Conservation (phyloP, 1,140 invertebrate genomes). For the Tachypleus tridentatus region DNA sequence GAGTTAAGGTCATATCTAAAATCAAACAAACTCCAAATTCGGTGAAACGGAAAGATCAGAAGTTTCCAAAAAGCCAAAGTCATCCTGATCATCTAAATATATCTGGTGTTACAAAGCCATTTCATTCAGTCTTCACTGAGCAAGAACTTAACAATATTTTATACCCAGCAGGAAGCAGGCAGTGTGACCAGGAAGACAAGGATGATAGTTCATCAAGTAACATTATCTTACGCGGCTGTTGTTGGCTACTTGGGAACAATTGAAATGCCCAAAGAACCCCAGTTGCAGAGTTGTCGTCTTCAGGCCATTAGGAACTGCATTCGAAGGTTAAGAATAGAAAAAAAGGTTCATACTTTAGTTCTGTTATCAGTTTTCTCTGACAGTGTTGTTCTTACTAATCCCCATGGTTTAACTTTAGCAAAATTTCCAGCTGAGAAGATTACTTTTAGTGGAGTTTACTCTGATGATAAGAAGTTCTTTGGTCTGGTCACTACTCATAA, state of each 20-base stretch:
- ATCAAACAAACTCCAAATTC: background rate
- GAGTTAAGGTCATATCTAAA: background rate
- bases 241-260: slow-evolving; percentile 91
- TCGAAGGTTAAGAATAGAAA: slow-evolving; percentile 72
- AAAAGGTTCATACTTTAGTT: slow-evolving; percentile 72
- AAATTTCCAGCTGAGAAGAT: slow-evolving; percentile 74
- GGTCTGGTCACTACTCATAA: slow-evolving; percentile 71
- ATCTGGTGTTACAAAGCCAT: slow-evolving; percentile 10
- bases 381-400: slow-evolving; percentile 59
- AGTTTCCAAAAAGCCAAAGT: slow-evolving; percentile 10
- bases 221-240: slow-evolving; percentile 59
- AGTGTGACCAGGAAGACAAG: slow-evolving; percentile 17
- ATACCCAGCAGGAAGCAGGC: slow-evolving; percentile 25
- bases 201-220: slow-evolving; percentile 21
- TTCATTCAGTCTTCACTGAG: slow-evolving; percentile 26
- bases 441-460: slow-evolving; percentile 76
- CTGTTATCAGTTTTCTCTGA: slow-evolving; percentile 69
- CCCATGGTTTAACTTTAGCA: slow-evolving; percentile 46
- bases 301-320: slow-evolving; percentile 65
- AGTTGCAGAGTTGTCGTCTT: slow-evolving; percentile 46
- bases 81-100: slow-evolving; percentile 16
- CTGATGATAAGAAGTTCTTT: slow-evolving; percentile 72
- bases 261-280: slow-evolving; percentile 78
- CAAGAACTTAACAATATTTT: slow-evolving; percentile 29
- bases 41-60: slow-evolving; percentile 13